Conservation (phyloP, 2,113 vertebrate genomes). For the Lagopus leucura region DNA sequence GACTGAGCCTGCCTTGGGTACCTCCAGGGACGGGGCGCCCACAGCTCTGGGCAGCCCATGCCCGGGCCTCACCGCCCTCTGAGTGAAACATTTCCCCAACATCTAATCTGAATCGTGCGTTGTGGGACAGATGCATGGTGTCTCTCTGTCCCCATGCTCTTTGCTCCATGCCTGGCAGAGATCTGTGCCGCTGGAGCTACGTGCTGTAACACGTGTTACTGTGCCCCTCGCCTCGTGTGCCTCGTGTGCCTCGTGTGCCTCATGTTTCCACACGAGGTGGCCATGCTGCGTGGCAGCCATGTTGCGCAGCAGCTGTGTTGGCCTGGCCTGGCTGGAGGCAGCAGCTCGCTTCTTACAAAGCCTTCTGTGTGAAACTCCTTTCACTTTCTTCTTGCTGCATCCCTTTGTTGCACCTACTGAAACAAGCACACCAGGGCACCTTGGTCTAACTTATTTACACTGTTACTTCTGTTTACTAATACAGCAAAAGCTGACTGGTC, state of each 20-base stretch:
- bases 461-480: background rate
- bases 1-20: too few relatives aligned
- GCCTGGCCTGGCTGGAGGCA: too few relatives aligned
- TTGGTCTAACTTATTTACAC: background rate
- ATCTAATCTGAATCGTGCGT: background rate
- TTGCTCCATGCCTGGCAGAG: too few relatives aligned
- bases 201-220: too few relatives aligned
- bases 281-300: too few relatives aligned
- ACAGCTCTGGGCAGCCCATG: background rate
- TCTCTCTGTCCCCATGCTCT: background rate
- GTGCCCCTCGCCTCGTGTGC: too few relatives aligned
- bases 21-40: too few relatives aligned
- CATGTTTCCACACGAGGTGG: background rate
- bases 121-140: rapidly evolving
- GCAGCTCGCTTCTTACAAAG: background rate
- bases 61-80: background rate
- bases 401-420: background rate
- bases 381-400: background rate
- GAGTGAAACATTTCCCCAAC: background rate
- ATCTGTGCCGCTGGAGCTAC: too few relatives aligned
- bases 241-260: too few relatives aligned
- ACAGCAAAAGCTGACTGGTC: background rate
- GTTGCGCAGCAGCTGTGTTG: too few relatives aligned
- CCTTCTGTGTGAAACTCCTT: background rate
- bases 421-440: background rate